phyloP scores from a whole-genome alignment of 2,113 vertebrate species.

The Paraplagusia blochii region DNA sequence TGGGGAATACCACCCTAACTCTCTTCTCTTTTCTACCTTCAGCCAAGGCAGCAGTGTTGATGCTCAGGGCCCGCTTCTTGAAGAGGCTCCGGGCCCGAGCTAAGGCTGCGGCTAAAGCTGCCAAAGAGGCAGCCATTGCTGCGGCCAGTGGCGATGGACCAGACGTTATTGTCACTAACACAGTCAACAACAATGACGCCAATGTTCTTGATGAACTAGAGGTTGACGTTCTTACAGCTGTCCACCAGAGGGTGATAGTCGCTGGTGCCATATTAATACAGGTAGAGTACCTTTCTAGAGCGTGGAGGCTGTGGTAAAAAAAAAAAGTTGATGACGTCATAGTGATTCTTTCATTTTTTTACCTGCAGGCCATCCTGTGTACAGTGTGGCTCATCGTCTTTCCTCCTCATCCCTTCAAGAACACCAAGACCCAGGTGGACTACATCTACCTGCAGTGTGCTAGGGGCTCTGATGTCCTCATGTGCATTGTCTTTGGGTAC shows the following conservation, averaged over 20 bases:
- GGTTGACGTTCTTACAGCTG: slow-evolving; percentile 57
- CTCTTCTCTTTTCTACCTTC: not conserved
- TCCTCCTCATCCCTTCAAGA: slow-evolving; percentile 77
- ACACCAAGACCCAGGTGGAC: slow-evolving; percentile 80
- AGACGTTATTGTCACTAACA: slow-evolving; percentile 61
- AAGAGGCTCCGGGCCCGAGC: slow-evolving; percentile 54
- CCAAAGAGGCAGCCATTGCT: slow-evolving; percentile 72
- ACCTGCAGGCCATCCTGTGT: slow-evolving; percentile 68
- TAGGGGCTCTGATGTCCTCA: slow-evolving; percentile 78
- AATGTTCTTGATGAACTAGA: slow-evolving; percentile 24
- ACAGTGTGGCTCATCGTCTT: slow-evolving; percentile 76
- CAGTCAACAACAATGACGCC: slow-evolving; percentile 14
- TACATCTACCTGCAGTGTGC: slow-evolving; percentile 85
- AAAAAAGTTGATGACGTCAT: not conserved
- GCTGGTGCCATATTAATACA: slow-evolving; percentile 64
- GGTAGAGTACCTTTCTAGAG: slow-evolving; percentile 35
- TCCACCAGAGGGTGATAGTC: slow-evolving; percentile 74
- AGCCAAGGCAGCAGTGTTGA: slow-evolving; percentile 78
- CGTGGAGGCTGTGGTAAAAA: not conserved
- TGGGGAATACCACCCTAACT: too few species aligned
- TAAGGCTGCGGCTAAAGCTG: slow-evolving; percentile 73
- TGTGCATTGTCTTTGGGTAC: slow-evolving; percentile 80
- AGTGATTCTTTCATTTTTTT: not conserved
- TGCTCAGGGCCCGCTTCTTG: slow-evolving; percentile 78
- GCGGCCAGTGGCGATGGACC: slow-evolving; percentile 58